Conservation (phyloP, 2,888 invertebrate species). For the Lepetodrilus schrolli region DNA sequence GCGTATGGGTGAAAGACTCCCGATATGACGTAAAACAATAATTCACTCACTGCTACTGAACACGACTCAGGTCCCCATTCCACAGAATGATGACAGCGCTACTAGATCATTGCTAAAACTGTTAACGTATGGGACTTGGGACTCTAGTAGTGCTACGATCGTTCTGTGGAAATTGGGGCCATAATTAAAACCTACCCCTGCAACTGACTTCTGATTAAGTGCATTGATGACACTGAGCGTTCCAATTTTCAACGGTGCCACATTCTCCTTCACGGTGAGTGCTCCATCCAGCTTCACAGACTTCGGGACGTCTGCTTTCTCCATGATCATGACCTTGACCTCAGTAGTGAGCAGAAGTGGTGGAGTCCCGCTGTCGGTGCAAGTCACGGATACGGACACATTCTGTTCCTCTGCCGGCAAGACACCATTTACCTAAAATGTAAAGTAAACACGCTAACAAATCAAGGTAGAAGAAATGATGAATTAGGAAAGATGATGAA, state of each 20-base stretch:
- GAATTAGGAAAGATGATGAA: too few relatives aligned
- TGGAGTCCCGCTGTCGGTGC: conserved; percentile 49
- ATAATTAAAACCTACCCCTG: conserved; percentile 42
- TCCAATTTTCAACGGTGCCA: conserved; percentile 39
- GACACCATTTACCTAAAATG: conserved; percentile 41
- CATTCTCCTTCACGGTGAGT: conserved; percentile 44
- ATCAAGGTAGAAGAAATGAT: too few relatives aligned
- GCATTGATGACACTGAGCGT: conserved; percentile 46
- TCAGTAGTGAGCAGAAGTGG: conserved; percentile 33
- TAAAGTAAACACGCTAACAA: too few relatives aligned
- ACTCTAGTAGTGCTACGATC: too few relatives aligned
- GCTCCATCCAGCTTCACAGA: conserved; percentile 37
- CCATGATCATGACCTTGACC: conserved; percentile 43
- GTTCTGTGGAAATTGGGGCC: too few relatives aligned
- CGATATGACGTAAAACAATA: too few relatives aligned
- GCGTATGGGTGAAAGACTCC: too few relatives aligned
- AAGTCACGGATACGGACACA: conserved; percentile 42
- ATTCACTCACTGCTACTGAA: too few relatives aligned
- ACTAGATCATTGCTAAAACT: too few relatives aligned
- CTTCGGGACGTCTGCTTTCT: conserved; percentile 50
- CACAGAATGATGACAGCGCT: too few relatives aligned
- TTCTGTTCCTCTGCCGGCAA: conserved; percentile 41
- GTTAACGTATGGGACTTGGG: too few relatives aligned
- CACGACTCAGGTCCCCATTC: too few relatives aligned
- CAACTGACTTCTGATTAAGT: conserved; percentile 40